Evolutionary conservation across 2,113 vertebrate species (phyloP), one percentile per base, ranked within the genome.

Genomic region (Zosterops japonicus): DNA sequence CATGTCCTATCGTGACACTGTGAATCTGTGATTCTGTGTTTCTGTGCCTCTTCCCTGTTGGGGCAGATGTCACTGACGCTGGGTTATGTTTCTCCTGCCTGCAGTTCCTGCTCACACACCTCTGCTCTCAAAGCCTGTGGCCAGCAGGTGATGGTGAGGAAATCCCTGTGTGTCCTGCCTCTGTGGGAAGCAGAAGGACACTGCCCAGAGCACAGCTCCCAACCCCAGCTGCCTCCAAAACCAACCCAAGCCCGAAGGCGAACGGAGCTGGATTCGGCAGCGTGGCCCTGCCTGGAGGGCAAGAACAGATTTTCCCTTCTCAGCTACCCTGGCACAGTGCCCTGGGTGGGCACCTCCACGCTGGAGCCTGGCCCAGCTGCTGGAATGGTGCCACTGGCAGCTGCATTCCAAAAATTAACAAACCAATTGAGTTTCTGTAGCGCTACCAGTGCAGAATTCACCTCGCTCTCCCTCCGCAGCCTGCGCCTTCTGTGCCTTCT

Each of bases 381-480:
- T 86, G 92, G 94, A 88, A 31, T 5, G 15, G 42, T 80, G 92
- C 86, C 86, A 63, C 19, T 29, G 76, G 79, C 90, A 94, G 83
- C 83, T 89, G 95, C 59, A 20, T 22, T 33, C 82, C 31, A 22
- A 42, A 89, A 91, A 93, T 69, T 35, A 22, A 57, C 44, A 53
- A 82, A 19, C 19, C 18, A 78, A 10, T 17, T 49, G 60, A 42
- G 41, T 61, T 92, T 57, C 65, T 71, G 2, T 17, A 24, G 44
- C 3, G 4, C 46, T 33, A 22, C 14, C 44, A 70, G 53, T 2
- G 8, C 61, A 49, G 87, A 89, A 67, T 68, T 60, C 15, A 49
- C 60, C 39, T 53, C 21, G 0, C 44, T 52, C 36, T n/a, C 44
- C 8, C 41, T 67, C 36, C 80, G 84, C 25, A 78, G 57, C 42